Conservation (phyloP, 2,113 vertebrate genomes). For the Larimichthys crocea region DNA sequence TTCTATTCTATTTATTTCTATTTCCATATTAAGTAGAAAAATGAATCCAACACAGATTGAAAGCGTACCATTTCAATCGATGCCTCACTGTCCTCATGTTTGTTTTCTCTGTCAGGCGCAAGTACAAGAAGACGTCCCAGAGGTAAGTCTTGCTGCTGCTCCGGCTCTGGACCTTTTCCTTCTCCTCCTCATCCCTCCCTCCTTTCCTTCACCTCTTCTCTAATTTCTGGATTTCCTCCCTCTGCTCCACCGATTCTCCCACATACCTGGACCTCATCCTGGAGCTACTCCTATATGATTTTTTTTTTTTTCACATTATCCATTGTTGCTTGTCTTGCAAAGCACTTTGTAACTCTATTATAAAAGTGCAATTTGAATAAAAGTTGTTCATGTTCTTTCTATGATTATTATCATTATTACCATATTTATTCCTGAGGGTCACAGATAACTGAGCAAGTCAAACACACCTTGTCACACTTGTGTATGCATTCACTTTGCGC, state of each 20-base stretch:
- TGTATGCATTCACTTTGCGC: conserved; percentile 9
- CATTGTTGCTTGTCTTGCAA: conserved; percentile 1
- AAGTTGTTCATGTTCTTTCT: conserved; percentile 18
- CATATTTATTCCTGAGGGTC: background rate
- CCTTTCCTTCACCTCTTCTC: background rate
- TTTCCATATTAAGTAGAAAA: background rate
- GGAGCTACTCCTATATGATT: conserved; percentile 3
- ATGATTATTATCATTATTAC: conserved; percentile 31
- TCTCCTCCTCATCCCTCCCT: background rate
- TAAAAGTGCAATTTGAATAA: conserved; percentile 54
- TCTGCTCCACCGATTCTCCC: background rate
- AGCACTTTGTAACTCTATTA: conserved; percentile 29
- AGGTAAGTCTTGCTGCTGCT: conserved; percentile 89
- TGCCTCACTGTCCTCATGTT: conserved; percentile 54
- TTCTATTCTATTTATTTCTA: background rate
- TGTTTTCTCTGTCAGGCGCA: conserved; percentile 90
- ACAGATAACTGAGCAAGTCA: background rate
- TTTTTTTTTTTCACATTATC: conserved; percentile 12
- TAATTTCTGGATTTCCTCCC: background rate
- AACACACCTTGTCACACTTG: conserved; percentile 28
- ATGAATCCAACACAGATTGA: background rate
- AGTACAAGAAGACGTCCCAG: conserved; percentile 99
- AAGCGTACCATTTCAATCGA: background rate
- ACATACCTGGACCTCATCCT: conserved; percentile 5
- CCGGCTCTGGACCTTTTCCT: conserved; percentile 50